Percentiles rank a stretch among this genome's conserved stretches.
These are phyloP conservation scores for Caenorhabditis wallacei DNA, from an alignment of 2,888 invertebrate genomes.

Conservation along the genomic window DNA sequence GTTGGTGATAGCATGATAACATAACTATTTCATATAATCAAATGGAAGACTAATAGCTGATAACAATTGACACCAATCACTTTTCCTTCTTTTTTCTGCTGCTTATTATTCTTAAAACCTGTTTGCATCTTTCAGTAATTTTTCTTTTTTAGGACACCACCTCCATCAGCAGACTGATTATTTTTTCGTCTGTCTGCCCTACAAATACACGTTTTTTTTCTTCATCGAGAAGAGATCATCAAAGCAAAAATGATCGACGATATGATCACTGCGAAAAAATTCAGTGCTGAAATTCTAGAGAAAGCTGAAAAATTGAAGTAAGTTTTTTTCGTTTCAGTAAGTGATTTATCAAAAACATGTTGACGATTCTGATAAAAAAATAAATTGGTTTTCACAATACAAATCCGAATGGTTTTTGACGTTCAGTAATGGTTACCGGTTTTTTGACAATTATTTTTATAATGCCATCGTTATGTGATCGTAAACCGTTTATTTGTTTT, in stretches of 20 bases:
- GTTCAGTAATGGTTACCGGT: background rate
- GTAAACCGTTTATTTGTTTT: conserved; percentile 3
- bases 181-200: conserved; percentile 25
- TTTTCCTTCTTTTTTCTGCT: background rate
- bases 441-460: background rate
- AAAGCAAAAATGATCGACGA: conserved; percentile 52
- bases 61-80: conserved; percentile 25
- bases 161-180: conserved; percentile 15
- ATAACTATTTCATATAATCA: conserved; percentile 49
- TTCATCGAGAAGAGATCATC: conserved; percentile 8
- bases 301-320: conserved; percentile 68
- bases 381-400: background rate
- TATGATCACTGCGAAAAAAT: conserved; percentile 68
- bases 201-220: conserved; percentile 25
- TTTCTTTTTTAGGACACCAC: conserved; percentile 19
- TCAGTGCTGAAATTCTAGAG: conserved; percentile 65
- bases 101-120: conserved; percentile 36
- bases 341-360: too few relatives aligned
- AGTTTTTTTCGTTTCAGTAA: too few relatives aligned
- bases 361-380: background rate
- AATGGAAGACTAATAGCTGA: conserved; percentile 20
- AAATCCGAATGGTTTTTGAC: background rate
- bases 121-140: conserved; percentile 28
- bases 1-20: conserved; percentile 14
- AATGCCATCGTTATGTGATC: conserved; percentile 3